phyloP scores from a whole-genome alignment of 2,888 invertebrate species.

The Drosophila anomalata region DNA sequence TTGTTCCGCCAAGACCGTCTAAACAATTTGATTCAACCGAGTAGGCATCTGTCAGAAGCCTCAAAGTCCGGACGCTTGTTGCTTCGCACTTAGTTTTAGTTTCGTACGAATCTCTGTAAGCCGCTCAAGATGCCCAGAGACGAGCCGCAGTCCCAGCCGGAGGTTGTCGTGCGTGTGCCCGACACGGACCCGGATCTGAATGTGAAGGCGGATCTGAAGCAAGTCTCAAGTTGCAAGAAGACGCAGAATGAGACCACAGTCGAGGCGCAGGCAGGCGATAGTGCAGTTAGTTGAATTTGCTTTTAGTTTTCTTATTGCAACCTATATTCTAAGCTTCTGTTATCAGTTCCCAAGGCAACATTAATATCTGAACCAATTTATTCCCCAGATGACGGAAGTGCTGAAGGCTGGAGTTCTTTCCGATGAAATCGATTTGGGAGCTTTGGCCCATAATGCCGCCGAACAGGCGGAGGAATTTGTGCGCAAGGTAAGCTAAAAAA shows the following conservation, averaged over 20 bases:
- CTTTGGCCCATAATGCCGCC: slow-evolving; percentile 93
- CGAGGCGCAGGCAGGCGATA: slow-evolving; percentile 25
- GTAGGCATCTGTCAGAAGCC: slow-evolving; percentile 50
- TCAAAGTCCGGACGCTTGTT: slow-evolving; percentile 55
- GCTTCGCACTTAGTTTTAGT: slow-evolving; percentile 36
- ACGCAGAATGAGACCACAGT: slow-evolving; percentile 34
- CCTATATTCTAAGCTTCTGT: slow-evolving; percentile 4
- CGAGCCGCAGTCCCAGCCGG: slow-evolving; percentile 33
- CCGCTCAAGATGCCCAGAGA: slow-evolving; percentile 47
- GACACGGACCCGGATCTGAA: slow-evolving; percentile 18
- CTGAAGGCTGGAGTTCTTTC: slow-evolving; percentile 93
- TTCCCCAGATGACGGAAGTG: slow-evolving; percentile 90
- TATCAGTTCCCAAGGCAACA: slow-evolving; percentile 6
- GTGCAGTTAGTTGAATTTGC: slow-evolving; percentile 53
- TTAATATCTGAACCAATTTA: slow-evolving; percentile 33
- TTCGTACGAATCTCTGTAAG: slow-evolving; percentile 37
- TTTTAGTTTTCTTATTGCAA: slow-evolving; percentile 7
- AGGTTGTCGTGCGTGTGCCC: slow-evolving; percentile 32
- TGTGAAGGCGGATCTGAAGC: slow-evolving; percentile 1
- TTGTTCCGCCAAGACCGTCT: slow-evolving; percentile 50
- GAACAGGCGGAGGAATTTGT: slow-evolving; percentile 98
- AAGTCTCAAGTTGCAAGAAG: slow-evolving; percentile 33
- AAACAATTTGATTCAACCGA: slow-evolving; percentile 48
- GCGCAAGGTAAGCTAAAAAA: slow-evolving; percentile 86
- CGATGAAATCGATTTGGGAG: slow-evolving; percentile 92